Percentiles rank a stretch among this genome's conserved stretches.
phyloP scores from a whole-genome alignment of 2,888 invertebrate species.

The Pegoplata infirma region DNA sequence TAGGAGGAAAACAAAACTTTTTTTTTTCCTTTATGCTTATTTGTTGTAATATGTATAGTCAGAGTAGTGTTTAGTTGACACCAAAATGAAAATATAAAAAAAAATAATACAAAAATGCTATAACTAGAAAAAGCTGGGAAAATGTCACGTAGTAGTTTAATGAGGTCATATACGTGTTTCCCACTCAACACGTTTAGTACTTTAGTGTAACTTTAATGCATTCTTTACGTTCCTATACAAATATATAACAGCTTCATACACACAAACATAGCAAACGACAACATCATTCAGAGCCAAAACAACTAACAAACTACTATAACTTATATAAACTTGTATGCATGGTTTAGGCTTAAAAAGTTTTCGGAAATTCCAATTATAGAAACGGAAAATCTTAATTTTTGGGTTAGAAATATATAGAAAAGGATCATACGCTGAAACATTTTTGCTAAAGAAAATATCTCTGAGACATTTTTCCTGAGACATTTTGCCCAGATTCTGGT shows the following conservation, averaged over 20 bases:
- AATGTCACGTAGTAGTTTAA: conserved; percentile 64
- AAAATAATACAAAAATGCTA: too few relatives aligned
- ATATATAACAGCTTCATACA: not conserved
- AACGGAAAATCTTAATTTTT: too few relatives aligned
- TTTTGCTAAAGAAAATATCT: too few relatives aligned
- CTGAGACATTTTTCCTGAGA: too few relatives aligned
- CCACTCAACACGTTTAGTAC: conserved; percentile 60
- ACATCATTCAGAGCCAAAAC: conserved; percentile 1
- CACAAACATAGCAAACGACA: too few relatives aligned
- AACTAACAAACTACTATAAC: conserved; percentile 5
- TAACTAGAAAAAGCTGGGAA: conserved; percentile 9
- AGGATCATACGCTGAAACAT: too few relatives aligned
- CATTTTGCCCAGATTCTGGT: too few relatives aligned
- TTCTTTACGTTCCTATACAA: conserved; percentile 36
- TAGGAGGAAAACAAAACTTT: not conserved
- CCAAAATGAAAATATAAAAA: not conserved
- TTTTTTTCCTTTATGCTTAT: conserved; percentile 14
- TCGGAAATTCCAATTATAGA: too few relatives aligned
- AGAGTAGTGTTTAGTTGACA: conserved; percentile 2
- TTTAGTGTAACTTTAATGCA: conserved; percentile 54
- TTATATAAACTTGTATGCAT: not conserved
- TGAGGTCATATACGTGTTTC: conserved; percentile 65
- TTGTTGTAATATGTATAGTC: conserved; percentile 15
- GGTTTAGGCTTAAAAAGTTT: too few relatives aligned
- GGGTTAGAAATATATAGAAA: too few relatives aligned